Conservation (phyloP, 1,140 invertebrate genomes). For the Episyrphus balteatus region DNA sequence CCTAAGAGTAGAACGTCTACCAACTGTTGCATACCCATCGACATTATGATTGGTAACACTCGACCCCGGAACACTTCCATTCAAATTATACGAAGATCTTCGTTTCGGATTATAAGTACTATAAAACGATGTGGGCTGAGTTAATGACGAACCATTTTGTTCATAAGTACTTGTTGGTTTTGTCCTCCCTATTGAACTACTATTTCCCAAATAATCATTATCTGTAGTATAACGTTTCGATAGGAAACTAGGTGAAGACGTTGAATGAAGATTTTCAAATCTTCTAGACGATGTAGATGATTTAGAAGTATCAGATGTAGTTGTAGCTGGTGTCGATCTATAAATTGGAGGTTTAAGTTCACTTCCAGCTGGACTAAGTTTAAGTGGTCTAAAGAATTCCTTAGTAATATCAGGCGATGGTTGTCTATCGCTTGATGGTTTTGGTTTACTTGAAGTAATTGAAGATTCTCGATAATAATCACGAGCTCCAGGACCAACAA, state of each 20-base stretch:
- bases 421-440: conserved; percentile 11
- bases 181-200: conserved; percentile 2
- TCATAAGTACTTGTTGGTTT: conserved; percentile 23
- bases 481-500: conserved; percentile 41
- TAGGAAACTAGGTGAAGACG: conserved; percentile 29
- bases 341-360: conserved; percentile 32
- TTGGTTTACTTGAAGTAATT: conserved; percentile 11
- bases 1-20: conserved; percentile 20
- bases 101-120: conserved; percentile 34
- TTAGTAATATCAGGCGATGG: conserved; percentile 29
- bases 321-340: conserved; percentile 20
- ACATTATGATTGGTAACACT: conserved; percentile 5
- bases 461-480: conserved; percentile 35
- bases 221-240: conserved; percentile 19
- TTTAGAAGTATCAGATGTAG: conserved; percentile 6
- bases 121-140: conserved; percentile 12
- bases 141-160: conserved; percentile 12
- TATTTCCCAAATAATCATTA: conserved; percentile 15
- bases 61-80: conserved; percentile 17
- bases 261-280: conserved; percentile 27
- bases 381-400: conserved; percentile 30
- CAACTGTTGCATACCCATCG: conserved; percentile 33
- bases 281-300: conserved; percentile 31
- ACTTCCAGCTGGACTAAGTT: conserved; percentile 29
- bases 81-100: conserved; percentile 29